These are phyloP conservation scores for Rutilus rutilus DNA, from an alignment of 2,113 vertebrate genomes.

Conservation along the genomic window DNA sequence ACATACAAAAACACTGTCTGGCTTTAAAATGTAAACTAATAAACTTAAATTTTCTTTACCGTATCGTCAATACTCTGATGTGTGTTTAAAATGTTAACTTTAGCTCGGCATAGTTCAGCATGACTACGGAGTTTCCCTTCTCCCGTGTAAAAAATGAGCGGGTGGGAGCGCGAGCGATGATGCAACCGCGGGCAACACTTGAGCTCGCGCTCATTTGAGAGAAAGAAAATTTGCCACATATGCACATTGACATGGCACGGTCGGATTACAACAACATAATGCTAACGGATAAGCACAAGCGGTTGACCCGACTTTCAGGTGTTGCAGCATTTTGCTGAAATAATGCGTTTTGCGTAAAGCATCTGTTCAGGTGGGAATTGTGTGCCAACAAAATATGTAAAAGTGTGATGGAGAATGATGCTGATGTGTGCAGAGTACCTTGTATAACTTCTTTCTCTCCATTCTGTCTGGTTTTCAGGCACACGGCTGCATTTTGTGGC, in stretches of 20 bases:
- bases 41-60: background rate
- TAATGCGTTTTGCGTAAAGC: background rate
- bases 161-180: constrained; percentile 68
- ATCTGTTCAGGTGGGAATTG: constrained; percentile 7
- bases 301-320: background rate
- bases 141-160: constrained; percentile 58
- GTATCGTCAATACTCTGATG: background rate
- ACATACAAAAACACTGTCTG: background rate
- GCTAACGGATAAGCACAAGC: constrained; percentile 41
- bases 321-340: constrained; percentile 31
- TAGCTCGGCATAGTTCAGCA: constrained; percentile 53
- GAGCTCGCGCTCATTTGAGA: constrained; percentile 50
- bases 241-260: constrained; percentile 66
- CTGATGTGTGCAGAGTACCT: constrained; percentile 5
- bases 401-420: constrained; percentile 8
- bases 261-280: constrained; percentile 54
- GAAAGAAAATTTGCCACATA: constrained; percentile 45
- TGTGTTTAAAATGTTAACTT: constrained; percentile 9
- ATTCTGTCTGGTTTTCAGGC: background rate
- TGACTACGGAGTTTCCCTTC: constrained; percentile 73
- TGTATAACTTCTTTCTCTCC: constrained; percentile 30
- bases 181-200: constrained; percentile 77
- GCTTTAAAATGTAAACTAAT: background rate
- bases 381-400: background rate
- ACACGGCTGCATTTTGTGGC: constrained; percentile 6